Conservation (phyloP, 2,888 invertebrate genomes). For the Tipula lateralis region DNA sequence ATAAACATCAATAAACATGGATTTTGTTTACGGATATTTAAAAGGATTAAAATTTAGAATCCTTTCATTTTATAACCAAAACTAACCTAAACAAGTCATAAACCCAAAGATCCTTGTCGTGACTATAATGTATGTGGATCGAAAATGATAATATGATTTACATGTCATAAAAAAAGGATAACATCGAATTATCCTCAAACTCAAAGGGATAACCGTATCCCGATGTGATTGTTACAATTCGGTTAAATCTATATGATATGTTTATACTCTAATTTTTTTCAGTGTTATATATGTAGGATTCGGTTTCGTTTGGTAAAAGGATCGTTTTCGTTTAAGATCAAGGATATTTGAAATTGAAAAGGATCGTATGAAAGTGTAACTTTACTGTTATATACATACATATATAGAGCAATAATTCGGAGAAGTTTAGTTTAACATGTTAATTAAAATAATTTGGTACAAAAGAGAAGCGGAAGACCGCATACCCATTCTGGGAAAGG, state of each 20-base stretch:
- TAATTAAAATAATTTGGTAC: too few relatives aligned
- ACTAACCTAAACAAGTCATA: background rate
- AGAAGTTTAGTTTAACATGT: too few relatives aligned
- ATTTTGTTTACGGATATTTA: background rate
- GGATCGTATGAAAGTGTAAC: too few relatives aligned
- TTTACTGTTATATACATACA: too few relatives aligned
- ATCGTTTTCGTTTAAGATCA: too few relatives aligned
- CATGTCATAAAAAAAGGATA: background rate
- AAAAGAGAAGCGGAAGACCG: too few relatives aligned
- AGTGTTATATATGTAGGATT: background rate
- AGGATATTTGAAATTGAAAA: too few relatives aligned
- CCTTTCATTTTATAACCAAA: conserved; percentile 19
- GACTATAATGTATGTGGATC: background rate
- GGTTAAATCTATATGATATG: background rate
- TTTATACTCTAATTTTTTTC: background rate
- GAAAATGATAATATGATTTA: background rate
- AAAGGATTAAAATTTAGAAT: background rate
- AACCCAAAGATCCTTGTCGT: background rate
- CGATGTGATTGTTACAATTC: background rate
- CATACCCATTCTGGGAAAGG: too few relatives aligned
- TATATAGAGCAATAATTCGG: too few relatives aligned
- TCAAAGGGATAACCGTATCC: background rate
- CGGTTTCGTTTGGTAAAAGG: background rate
- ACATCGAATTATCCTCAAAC: background rate
- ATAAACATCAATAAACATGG: background rate